Conservation (phyloP, 2,888 invertebrate genomes). For the Phyllotreta cruciferae region DNA sequence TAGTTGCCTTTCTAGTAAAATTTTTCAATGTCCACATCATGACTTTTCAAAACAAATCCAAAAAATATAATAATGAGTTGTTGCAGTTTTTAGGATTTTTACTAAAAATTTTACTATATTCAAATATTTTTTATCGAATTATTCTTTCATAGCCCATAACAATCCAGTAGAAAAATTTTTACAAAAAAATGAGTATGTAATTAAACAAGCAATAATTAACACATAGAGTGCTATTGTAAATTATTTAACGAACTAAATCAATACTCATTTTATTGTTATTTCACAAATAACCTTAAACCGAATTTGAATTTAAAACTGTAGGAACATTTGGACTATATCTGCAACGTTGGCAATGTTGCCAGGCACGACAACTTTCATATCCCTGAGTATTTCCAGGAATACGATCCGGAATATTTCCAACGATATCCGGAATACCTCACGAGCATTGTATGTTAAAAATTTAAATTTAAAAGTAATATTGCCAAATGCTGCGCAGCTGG, state of each 20-base stretch:
- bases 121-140: background rate
- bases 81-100: constrained; percentile 44
- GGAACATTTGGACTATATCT: constrained; percentile 54
- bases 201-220: background rate
- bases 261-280: constrained; percentile 23
- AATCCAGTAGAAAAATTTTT: background rate
- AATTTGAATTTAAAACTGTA: constrained; percentile 37
- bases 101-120: constrained; percentile 1
- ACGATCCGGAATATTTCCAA: constrained; percentile 20
- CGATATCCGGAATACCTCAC: constrained; percentile 31
- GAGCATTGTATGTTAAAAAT: constrained; percentile 21
- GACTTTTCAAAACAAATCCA: too few species aligned
- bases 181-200: background rate
- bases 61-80: constrained; percentile 29
- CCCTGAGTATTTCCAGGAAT: constrained; percentile 32
- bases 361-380: constrained; percentile 44
- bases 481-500: constrained; percentile 20
- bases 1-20: background rate
- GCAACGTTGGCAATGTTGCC: constrained; percentile 51
- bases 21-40: background rate
- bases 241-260: background rate
- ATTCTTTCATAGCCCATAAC: too few species aligned
- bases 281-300: background rate
- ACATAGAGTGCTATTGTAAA: background rate
- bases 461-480: constrained; percentile 7